Evolutionary conservation across 1,140 invertebrate species (phyloP).

Genomic region (Drosophila jambulina): DNA sequence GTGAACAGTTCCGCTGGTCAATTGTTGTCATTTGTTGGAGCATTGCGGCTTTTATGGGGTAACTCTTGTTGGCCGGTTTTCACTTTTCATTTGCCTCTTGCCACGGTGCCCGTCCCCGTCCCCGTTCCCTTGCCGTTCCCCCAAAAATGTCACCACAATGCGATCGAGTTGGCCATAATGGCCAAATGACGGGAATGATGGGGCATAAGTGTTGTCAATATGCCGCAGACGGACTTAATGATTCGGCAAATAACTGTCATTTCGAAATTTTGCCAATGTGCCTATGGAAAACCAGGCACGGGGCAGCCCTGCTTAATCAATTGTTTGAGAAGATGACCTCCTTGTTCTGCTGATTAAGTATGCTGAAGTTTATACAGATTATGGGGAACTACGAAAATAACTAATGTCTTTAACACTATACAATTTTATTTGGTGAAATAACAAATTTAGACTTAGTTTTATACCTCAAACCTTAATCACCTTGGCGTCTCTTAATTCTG

Average conservation of each 20-base stretch:
- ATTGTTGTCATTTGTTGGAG: constrained; percentile 34
- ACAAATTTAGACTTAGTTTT: too few species aligned
- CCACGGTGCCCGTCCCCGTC: not conserved
- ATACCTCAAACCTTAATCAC: too few species aligned
- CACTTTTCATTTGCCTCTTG: constrained; percentile 17
- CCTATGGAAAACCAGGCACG: not conserved
- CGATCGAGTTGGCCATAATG: constrained; percentile 25
- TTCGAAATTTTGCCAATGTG: not conserved
- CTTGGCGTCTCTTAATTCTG: too few species aligned
- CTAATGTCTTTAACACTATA: too few species aligned
- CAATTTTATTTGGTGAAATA: too few species aligned
- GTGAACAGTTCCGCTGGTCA: constrained; percentile 14
- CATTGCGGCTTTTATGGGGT: constrained; percentile 31
- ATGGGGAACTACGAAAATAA: too few species aligned
- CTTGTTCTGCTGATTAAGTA: too few species aligned
- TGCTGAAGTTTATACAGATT: too few species aligned
- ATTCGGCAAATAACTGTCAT: constrained; percentile 29
- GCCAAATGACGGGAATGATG: constrained; percentile 10
- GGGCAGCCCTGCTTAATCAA: not conserved
- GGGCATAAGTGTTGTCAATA: constrained; percentile 35
- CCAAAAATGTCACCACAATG: constrained; percentile 31
- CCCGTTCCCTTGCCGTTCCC: not conserved
- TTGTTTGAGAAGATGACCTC: not conserved
- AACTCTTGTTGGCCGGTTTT: constrained; percentile 43
- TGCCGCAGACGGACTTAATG: constrained; percentile 40